Base-by-base conservation (phyloP, 1,140 invertebrate genomes). In the Colletes gigas region DNA sequence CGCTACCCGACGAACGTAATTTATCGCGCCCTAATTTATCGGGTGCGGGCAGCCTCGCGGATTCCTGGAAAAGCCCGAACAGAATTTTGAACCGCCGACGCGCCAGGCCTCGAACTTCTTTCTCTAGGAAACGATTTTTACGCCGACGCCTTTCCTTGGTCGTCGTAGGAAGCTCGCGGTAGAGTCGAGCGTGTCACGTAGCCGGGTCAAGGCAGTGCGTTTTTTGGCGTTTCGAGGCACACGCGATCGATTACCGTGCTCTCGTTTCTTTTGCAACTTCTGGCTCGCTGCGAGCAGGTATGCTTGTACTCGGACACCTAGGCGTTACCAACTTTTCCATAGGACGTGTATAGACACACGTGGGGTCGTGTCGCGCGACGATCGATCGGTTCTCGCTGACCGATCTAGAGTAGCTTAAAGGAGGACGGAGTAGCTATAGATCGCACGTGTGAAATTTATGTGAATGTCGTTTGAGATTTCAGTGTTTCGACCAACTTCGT, bases 41-140 rank as follows among this genome's bases (percentile, higher is more conserved):
- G 73, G 73, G 50, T 75, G 54, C 73, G 15, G 52, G 70, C 21
- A 67, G 65, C 65, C 65, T 67, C 68, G 50, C 57, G 21, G 5
- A 44, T 66, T 75, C 52, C 66, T 47, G 62, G 62, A 75, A 30
- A 66, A 75, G 6, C 17, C 8, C 6, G 17, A 14, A 14, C n/a
- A 70, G 60, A 65, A 54, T 65, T 65, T 74, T 74, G 60, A 30
- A 74, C 72, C 73, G 60, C n/a, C n/a, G n/a, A n/a, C n/a, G n/a
- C 6, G 30, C 30, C 62, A 69, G 55, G 55, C 65, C 65, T 69
- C 55, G 74, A 50, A 50, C 54, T 57, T 67, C 54, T 39, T 52
- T 59, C 21, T 21, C 14, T 19, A 59, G 65, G 21, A 69, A 41
- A 47, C 30, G 9, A n/a, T n/a, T 21, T 52, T 39, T 4, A 47